A percentile compares a stretch with the other conserved stretches of the same genome.
Conservation (phyloP, 2,888 invertebrate genomes). For the Podabrus alpinus region DNA sequence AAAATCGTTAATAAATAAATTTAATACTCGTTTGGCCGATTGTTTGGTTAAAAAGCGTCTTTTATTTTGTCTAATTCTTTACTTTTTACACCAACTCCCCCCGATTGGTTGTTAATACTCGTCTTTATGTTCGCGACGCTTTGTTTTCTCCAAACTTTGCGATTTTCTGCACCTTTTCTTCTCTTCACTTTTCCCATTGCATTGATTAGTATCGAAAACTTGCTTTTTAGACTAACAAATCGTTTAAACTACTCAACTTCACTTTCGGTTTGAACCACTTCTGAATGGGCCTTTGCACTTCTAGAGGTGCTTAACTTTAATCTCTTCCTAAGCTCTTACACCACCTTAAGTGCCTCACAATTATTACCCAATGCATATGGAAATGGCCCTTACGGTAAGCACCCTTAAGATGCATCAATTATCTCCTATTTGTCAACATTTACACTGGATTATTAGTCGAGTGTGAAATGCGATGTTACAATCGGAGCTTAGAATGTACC, state of each 20-base stretch:
- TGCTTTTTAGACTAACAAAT: slow-evolving; percentile 35
- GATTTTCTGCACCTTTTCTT: not conserved
- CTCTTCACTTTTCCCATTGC: not conserved
- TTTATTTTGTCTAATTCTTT: slow-evolving; percentile 47
- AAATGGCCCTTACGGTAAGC: slow-evolving; percentile 33
- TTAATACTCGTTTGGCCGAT: slow-evolving; percentile 36
- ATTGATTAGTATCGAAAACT: not conserved
- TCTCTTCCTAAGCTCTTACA: slow-evolving; percentile 49
- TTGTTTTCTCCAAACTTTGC: not conserved
- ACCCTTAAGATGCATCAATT: slow-evolving; percentile 20
- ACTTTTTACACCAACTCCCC: slow-evolving; percentile 48
- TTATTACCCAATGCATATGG: slow-evolving; percentile 43
- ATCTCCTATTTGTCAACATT: slow-evolving; percentile 47
- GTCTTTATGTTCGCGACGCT: slow-evolving; percentile 36
- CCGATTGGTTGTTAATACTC: slow-evolving; percentile 49
- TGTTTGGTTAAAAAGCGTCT: slow-evolving; percentile 43
- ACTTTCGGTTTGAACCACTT: slow-evolving; percentile 34
- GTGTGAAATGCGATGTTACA: slow-evolving; percentile 34
- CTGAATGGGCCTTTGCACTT: slow-evolving; percentile 35
- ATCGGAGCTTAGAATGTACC: slow-evolving; percentile 19
- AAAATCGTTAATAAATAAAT: slow-evolving; percentile 29
- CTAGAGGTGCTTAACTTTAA: slow-evolving; percentile 51
- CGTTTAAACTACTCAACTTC: slow-evolving; percentile 36
- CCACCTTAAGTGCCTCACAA: slow-evolving; percentile 54
- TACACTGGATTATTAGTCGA: slow-evolving; percentile 44